A percentile compares a stretch with the other conserved stretches of the same genome.
These are phyloP conservation scores for Dasyurus viverrinus DNA, from an alignment of 2,113 vertebrate genomes.

Conservation along the genomic window DNA sequence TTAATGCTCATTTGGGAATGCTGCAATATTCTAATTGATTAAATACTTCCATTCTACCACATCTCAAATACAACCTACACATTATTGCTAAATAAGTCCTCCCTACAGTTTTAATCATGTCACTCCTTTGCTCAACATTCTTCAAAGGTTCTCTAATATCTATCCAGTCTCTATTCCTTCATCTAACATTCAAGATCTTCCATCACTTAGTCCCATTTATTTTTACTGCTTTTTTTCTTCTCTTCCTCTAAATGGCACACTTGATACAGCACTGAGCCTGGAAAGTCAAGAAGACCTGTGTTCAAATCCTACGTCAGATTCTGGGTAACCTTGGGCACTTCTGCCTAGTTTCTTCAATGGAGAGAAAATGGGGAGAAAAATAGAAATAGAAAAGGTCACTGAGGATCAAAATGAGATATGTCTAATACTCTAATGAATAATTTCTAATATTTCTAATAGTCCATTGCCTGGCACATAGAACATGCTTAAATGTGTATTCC, in stretches of 20 bases:
- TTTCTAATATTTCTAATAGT: background rate
- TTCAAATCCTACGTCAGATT: background rate
- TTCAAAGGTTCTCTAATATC: background rate
- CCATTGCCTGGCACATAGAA: background rate
- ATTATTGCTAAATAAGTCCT: background rate
- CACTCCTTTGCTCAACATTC: background rate
- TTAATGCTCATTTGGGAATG: background rate
- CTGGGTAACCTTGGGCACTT: background rate
- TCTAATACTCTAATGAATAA: too few relatives aligned
- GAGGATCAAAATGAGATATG: background rate
- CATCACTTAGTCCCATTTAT: background rate
- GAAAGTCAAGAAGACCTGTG: background rate
- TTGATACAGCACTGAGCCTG: background rate
- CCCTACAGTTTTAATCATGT: background rate
- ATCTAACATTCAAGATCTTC: background rate
- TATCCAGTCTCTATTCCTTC: background rate
- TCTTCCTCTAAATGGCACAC: background rate
- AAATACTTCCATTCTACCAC: background rate
- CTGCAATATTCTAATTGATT: background rate
- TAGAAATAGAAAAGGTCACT: background rate
- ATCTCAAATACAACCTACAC: background rate
- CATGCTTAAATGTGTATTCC: background rate
- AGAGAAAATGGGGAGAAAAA: background rate
- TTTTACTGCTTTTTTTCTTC: background rate
- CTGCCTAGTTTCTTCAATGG: background rate